Conservation (phyloP, 2,113 vertebrate genomes). For the Oryzias curvinotus region DNA sequence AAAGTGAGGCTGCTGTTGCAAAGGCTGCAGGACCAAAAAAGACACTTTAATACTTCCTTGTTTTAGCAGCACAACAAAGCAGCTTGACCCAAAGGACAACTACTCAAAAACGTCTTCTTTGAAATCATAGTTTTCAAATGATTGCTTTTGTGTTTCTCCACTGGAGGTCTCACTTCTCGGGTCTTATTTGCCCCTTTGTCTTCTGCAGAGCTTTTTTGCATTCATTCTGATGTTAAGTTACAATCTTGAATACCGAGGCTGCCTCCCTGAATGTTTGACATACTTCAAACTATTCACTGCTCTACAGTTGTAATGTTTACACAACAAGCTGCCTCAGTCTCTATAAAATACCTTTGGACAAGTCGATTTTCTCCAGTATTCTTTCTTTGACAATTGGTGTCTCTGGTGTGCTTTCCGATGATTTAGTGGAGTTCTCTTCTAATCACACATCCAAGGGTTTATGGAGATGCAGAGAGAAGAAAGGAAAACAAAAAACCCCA, state of each 20-base stretch:
- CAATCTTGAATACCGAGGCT: slow-evolving; percentile 25
- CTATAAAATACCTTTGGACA: slow-evolving; percentile 81
- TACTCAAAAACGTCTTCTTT: slow-evolving; percentile 49
- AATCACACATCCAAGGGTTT: slow-evolving; percentile 39
- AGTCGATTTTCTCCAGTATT: slow-evolving; percentile 82
- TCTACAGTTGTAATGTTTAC: slow-evolving; percentile 5
- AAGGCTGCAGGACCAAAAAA: neutral
- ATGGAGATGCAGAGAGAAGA: slow-evolving; percentile 11
- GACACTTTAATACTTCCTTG: slow-evolving; percentile 16
- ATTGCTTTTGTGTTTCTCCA: slow-evolving; percentile 49
- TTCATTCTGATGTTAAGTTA: slow-evolving; percentile 54
- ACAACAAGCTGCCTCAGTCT: slow-evolving; percentile 12
- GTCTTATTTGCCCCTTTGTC: slow-evolving; percentile 41
- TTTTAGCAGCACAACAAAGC: slow-evolving; percentile 17
- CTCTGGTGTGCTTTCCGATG: slow-evolving; percentile 79
- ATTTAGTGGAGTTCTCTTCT: slow-evolving; percentile 84
- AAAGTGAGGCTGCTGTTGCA: neutral
- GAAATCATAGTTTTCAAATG: slow-evolving; percentile 34
- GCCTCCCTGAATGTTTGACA: slow-evolving; percentile 31
- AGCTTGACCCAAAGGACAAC: slow-evolving; percentile 38
- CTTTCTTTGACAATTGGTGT: slow-evolving; percentile 76
- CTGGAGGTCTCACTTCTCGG: slow-evolving; percentile 45
- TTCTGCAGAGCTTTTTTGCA: slow-evolving; percentile 41
- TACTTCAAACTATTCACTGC: slow-evolving; percentile 3
- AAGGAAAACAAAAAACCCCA: slow-evolving; percentile 3